Evolutionary conservation across 1,140 invertebrate species (phyloP).

Genomic region (Zeugodacus cucurbitae): DNA sequence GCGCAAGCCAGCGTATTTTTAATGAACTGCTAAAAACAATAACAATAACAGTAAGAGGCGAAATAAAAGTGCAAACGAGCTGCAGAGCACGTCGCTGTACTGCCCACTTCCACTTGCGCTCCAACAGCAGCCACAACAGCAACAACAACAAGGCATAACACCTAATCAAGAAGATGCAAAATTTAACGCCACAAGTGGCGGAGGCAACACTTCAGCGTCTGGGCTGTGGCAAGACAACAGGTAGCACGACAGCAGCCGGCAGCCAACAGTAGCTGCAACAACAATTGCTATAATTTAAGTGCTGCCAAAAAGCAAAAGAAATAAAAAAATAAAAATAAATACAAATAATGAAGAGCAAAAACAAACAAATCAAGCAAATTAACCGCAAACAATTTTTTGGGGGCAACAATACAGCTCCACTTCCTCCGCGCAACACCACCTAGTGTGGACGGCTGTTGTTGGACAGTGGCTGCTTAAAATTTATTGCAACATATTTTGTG

Average conservation of each 20-base stretch:
- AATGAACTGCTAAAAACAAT: slow-evolving; percentile 46
- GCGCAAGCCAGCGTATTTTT: slow-evolving; percentile 40
- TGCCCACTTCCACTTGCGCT: slow-evolving; percentile 39
- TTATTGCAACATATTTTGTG: slow-evolving; percentile 4
- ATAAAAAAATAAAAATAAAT: background rate
- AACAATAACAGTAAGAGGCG: background rate
- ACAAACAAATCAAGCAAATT: background rate
- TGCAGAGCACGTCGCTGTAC: background rate
- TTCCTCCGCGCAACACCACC: background rate
- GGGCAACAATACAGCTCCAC: background rate
- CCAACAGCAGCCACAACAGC: background rate
- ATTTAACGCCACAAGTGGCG: slow-evolving; percentile 65
- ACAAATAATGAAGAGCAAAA: slow-evolving; percentile 9
- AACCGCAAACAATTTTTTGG: slow-evolving; percentile 3
- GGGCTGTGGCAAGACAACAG: slow-evolving; percentile 44
- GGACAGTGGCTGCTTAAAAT: slow-evolving; percentile 15
- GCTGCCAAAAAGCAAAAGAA: slow-evolving; percentile 3
- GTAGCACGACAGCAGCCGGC: background rate
- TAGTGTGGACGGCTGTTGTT: background rate
- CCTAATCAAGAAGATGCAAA: slow-evolving; percentile 51
- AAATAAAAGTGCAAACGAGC: background rate
- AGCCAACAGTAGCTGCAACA: slow-evolving; percentile 19
- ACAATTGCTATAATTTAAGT: background rate
- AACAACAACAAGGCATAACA: slow-evolving; percentile 17
- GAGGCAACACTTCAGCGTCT: slow-evolving; percentile 65